Evolutionary conservation across 2,797 vertebrate genomes (phyloP).

Genomic region (Pampus argenteus): DNA sequence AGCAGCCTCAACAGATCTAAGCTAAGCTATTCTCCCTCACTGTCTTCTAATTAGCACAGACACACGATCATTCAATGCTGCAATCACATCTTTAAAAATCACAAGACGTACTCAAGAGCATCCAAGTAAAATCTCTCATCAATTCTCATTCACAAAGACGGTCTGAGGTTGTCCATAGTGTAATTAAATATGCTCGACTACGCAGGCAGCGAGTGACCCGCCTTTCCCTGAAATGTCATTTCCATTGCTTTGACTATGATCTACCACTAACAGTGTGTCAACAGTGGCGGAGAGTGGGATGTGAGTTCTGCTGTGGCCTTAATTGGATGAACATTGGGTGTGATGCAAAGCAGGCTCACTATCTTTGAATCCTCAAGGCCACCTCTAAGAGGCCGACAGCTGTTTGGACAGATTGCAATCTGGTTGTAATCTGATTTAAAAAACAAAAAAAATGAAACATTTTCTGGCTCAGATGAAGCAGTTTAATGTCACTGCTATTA

Average conservation of each 20-base stretch:
- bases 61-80: conserved; percentile 14
- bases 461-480: conserved; percentile 7
- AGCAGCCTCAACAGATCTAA: neutral
- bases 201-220: conserved; percentile 11
- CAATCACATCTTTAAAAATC: conserved; percentile 36
- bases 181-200: conserved; percentile 28
- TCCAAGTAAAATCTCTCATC: conserved; percentile 33
- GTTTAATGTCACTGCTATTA: conserved; percentile 6
- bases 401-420: conserved; percentile 47
- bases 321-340: conserved; percentile 43
- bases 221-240: conserved; percentile 38
- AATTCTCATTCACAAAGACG: conserved; percentile 7
- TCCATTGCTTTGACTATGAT: conserved; percentile 30
- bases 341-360: conserved; percentile 36
- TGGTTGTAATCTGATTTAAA: conserved; percentile 40
- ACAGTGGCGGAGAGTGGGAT: neutral
- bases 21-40: neutral
- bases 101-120: conserved; percentile 18
- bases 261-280: neutral
- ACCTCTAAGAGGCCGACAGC: conserved; percentile 38
- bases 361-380: conserved; percentile 33
- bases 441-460: conserved; percentile 6
- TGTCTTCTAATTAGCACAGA: conserved; percentile 24
- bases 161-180: neutral
- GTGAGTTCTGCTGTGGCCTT: conserved; percentile 25